phyloP scores from a whole-genome alignment of 2,888 invertebrate genomes.

The Dryocosmus kuriphilus region DNA sequence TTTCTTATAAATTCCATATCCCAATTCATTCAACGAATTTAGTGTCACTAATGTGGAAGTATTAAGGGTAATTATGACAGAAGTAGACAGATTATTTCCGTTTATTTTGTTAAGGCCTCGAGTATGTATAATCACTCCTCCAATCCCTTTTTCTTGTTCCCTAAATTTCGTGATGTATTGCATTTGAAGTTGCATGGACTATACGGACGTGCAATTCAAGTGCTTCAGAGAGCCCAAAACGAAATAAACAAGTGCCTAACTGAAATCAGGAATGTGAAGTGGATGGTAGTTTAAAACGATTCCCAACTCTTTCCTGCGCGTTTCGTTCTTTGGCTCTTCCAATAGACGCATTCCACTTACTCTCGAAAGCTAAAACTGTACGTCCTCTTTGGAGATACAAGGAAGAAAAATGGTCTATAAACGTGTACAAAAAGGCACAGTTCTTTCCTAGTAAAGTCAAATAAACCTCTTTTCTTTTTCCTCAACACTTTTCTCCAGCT shows the following conservation, averaged over 20 bases:
- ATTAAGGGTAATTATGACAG: background rate
- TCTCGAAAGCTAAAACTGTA: slow-evolving; percentile 33
- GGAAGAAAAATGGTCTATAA: slow-evolving; percentile 16
- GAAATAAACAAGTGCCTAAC: slow-evolving; percentile 68
- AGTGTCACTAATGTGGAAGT: background rate
- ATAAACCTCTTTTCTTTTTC: slow-evolving; percentile 23
- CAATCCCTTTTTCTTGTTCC: slow-evolving; percentile 20
- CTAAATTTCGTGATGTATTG: slow-evolving; percentile 53
- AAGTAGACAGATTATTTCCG: background rate
- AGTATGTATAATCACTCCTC: slow-evolving; percentile 26
- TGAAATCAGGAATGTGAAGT: slow-evolving; percentile 71
- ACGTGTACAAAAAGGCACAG: background rate
- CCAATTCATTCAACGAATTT: background rate
- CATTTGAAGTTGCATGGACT: slow-evolving; percentile 49
- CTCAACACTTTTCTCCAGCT: background rate
- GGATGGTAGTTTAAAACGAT: slow-evolving; percentile 69
- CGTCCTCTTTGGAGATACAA: slow-evolving; percentile 29
- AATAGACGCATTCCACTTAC: slow-evolving; percentile 44
- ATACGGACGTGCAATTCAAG: slow-evolving; percentile 24
- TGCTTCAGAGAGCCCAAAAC: slow-evolving; percentile 57
- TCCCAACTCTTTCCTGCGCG: slow-evolving; percentile 49
- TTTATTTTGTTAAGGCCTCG: background rate
- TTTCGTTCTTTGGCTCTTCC: slow-evolving; percentile 33
- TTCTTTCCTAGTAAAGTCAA: slow-evolving; percentile 6
- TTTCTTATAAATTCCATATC: too few species aligned